Evolutionary conservation across 2,113 vertebrate genomes (phyloP), one percentile per base, ranked within the genome.

Genomic region (Pelecanoides urinatrix): DNA sequence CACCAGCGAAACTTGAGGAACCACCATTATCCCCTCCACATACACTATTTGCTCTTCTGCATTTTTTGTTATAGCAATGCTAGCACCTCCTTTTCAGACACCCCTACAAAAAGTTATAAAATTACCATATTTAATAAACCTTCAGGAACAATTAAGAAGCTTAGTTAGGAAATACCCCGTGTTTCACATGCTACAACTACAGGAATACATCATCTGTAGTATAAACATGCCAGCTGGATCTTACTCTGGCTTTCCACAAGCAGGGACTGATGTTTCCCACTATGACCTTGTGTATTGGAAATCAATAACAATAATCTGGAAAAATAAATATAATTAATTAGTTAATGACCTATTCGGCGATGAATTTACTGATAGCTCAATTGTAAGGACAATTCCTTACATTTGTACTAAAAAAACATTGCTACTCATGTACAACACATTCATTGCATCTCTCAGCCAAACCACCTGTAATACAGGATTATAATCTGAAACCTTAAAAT

Each of bases 1-100:
- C 40, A 30, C 3, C 49, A 36, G 14, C 0, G 0, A 47, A 73
- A 34, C 22, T 9, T 4, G 0, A 78, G 66, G 56, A 70, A 67
- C 26, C 18, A 26, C 19, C 9, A 4, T 22, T 22, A 44, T 49
- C 14, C 20, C 36, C 25, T 25, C 45, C 55, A 74, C 36, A 56
- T 8, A 29, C 11, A 3, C 34, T 17, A 61, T 34, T n/a, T 52
- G 25, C 11, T 29, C 22, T 30, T 55, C 67, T 70, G 49, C 22
- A 26, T 7, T 63, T 44, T 47, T 66, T 30, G 40, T 11, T 23
- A 14, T 1, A 70, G 32, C 44, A 73, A 44, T 10, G 5, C 23
- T 21, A 59, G 44, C 29, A 32, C 13, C 49, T 85, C 22, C 65
- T 78, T 82, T 53, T 53, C 73, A 90, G 53, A 44, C 13, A 42